Conservation (phyloP, 2,797 vertebrate genomes). For the Argya squamiceps region DNA sequence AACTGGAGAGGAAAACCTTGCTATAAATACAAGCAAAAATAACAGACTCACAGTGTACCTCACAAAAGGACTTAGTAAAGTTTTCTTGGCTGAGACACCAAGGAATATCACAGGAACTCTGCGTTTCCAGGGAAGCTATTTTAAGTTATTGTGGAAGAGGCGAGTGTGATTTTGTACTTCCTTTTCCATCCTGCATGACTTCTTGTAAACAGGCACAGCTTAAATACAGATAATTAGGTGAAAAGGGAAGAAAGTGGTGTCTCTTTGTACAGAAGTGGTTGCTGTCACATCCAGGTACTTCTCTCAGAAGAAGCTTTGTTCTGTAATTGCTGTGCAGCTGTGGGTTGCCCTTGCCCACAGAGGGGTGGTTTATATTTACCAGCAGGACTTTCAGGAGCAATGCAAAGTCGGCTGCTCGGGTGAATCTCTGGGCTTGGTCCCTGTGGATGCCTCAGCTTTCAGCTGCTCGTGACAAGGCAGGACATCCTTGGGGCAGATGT, state of each 20-base stretch:
- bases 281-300: background rate
- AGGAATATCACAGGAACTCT: background rate
- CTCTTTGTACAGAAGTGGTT: background rate
- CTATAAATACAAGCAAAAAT: background rate
- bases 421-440: background rate
- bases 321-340: background rate
- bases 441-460: background rate
- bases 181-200: background rate
- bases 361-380: background rate
- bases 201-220: background rate
- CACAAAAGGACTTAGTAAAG: background rate
- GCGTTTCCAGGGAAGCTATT: background rate
- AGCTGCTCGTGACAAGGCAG: background rate
- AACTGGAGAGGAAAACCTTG: background rate
- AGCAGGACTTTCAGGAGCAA: background rate
- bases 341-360: background rate
- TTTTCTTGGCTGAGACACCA: background rate
- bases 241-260: background rate
- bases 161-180: background rate
- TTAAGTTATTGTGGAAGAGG: background rate
- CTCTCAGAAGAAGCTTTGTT: background rate
- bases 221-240: slow-evolving; percentile 12
- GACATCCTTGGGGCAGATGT: background rate
- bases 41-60: background rate
- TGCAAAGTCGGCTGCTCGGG: background rate